Base-by-base conservation (phyloP, 2,113 vertebrate species). In the Lasiurus borealis region DNA sequence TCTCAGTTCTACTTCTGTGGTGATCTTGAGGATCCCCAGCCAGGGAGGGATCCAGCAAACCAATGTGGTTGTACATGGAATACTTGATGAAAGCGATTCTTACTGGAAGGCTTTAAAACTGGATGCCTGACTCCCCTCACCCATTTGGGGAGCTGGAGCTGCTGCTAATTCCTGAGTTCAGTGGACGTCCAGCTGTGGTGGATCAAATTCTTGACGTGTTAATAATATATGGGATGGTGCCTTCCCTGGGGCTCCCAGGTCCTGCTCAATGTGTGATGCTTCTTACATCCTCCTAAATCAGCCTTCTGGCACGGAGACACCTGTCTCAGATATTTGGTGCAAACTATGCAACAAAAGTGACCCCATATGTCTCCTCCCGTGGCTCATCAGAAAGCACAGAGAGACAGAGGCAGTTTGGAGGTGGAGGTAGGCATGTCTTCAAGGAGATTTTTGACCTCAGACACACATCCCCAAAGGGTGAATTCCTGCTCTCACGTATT, bases 291-390 rank as follows among this genome's bases (percentile, higher is more conserved):
- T 95, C 18, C 80, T 64, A 80, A 73, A 34, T 86, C 68, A 83
- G 34, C 57, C 93, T 94, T 93, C 46, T 9, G 52, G 50, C 64
- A 69, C 6, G 16, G n/a, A 90, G 12, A 48, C 15, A 2, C 50
- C 76, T 87, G 8, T 75, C 80, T 86, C 75, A 82, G 88, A 80
- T 81, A 80, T 78, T 52, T 87, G 46, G 27, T 81, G 92, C 46
- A 75, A 86, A 72, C 59, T 71, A 15, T 66, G 2, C 36, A 91
- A 57, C 12, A 18, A 12, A 80, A 71, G 15, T 81, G 54, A 82
- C 75, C 23, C 78, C 14, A 3, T 52, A 16, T 78, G 36, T 76
- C 66, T 50, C 82, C 93, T 95, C 80, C 50, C 72, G 5, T 66
- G 82, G 48, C 50, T 89, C 82, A 76, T 94, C 18, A 34, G 50